Evolutionary conservation across 2,113 vertebrate genomes (phyloP).

Genomic region (Cnemophilus loriae): DNA sequence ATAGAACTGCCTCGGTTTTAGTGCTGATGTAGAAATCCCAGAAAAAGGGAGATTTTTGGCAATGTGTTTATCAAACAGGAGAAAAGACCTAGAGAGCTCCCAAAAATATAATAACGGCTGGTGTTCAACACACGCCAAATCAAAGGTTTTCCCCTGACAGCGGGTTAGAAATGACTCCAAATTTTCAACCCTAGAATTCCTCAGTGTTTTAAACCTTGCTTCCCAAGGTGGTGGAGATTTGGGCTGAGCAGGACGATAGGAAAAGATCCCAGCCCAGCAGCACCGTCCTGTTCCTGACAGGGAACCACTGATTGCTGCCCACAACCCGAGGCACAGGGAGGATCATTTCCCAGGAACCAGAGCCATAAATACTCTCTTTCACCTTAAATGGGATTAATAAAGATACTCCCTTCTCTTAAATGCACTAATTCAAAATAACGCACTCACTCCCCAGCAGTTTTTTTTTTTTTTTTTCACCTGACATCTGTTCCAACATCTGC

Average conservation of each 20-base stretch:
- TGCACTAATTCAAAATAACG: slow-evolving; percentile 54
- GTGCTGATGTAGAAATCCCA: not conserved
- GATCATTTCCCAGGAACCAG: not conserved
- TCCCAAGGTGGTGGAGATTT: not conserved
- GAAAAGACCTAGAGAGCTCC: not conserved
- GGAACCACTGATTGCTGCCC: not conserved
- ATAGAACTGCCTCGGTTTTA: not conserved
- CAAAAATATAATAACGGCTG: too few relatives aligned
- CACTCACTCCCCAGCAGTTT: slow-evolving; percentile 26
- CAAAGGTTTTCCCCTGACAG: fast-evolving
- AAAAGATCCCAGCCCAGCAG: not conserved
- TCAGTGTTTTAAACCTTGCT: not conserved
- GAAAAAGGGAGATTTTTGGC: not conserved
- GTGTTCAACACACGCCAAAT: not conserved
- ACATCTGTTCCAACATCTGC: slow-evolving; percentile 67
- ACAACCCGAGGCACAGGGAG: not conserved
- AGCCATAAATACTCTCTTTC: slow-evolving; percentile 53
- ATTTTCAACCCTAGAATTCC: not conserved
- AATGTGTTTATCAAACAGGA: not conserved
- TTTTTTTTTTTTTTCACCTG: not conserved
- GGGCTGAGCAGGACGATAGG: not conserved
- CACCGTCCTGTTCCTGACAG: not conserved
- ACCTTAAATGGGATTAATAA: slow-evolving; percentile 49
- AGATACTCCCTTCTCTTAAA: slow-evolving; percentile 56
- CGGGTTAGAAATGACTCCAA: fast-evolving